These are phyloP conservation scores for Fragum fragum DNA, from an alignment of 2,888 invertebrate genomes.

Conservation along the genomic window DNA sequence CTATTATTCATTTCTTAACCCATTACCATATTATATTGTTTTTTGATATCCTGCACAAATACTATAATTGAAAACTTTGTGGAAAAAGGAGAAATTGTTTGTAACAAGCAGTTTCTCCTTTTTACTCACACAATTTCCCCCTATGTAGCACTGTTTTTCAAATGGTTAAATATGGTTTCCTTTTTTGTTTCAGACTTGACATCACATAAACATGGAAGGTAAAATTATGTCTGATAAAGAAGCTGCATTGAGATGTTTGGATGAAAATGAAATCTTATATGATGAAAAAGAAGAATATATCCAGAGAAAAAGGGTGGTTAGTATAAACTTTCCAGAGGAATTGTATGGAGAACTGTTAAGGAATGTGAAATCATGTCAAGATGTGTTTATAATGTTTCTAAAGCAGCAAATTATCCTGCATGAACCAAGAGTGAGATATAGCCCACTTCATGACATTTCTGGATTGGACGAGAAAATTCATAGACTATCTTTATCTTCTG, in stretches of 20 bases:
- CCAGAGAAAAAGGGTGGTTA: slow-evolving; percentile 28
- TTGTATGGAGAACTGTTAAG: slow-evolving; percentile 52
- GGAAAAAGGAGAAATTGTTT: background rate
- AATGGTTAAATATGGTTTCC: too few species aligned
- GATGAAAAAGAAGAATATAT: slow-evolving; percentile 58
- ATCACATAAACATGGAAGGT: background rate
- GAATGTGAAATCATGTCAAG: slow-evolving; percentile 48
- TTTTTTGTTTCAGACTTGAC: slow-evolving; percentile 1
- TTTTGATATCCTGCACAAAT: too few species aligned
- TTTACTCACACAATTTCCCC: too few species aligned
- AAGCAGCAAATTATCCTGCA: slow-evolving; percentile 57
- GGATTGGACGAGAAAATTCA: slow-evolving; percentile 55
- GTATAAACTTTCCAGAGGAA: slow-evolving; percentile 39
- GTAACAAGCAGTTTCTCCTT: background rate
- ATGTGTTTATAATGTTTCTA: slow-evolving; percentile 45
- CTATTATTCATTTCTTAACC: too few species aligned
- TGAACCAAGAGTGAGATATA: slow-evolving; percentile 60
- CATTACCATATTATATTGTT: too few species aligned
- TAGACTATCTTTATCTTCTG: slow-evolving; percentile 42
- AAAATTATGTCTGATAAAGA: slow-evolving; percentile 45
- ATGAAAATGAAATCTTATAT: slow-evolving; percentile 58
- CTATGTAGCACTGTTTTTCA: too few species aligned
- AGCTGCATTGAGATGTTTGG: slow-evolving; percentile 54
- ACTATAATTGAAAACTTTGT: background rate
- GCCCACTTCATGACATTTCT: slow-evolving; percentile 47